Evolutionary conservation across 2,113 vertebrate genomes (phyloP), one percentile per base, ranked within the genome.

Genomic region (Beaufortia kweichowensis): DNA sequence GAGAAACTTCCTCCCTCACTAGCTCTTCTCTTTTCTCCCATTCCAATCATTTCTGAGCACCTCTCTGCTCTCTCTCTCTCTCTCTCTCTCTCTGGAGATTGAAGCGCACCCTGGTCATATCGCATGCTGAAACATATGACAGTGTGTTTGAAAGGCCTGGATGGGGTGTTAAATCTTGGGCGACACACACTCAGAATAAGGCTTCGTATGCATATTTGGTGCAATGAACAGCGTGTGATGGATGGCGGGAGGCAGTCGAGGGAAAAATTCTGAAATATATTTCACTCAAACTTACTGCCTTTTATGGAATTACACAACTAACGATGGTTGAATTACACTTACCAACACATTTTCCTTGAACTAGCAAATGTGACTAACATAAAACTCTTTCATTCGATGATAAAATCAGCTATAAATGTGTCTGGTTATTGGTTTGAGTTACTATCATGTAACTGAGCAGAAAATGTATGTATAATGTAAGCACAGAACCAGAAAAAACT

Each of bases 51-150:
- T 23, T 60, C 29, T 31, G 60, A 78, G 66, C 60, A 70, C 57
- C 66, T 55, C 57, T 63, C 66, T 69, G 48, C 61, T 23, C 66
- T 33, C 28, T 56, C 55, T 68, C 41, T n/a, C 53, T 24, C 53
- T 24, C 19, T 29, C 39, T 56, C 56, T 68, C 65, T 78, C 29
- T 23, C 29, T n/a, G 46, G 56, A 50, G 57, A 71, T 26, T 63
- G 31, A 15, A 78, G 66, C 48, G 76, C 56, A 57, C 68, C 53
- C 31, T 19, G 23, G 60, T 70, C 23, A 3, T 69, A 78, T 29
- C 57, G 61, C 76, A 28, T 61, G 66, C 57, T 24, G 29, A 26
- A 78, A 68, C 76, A 76, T 70, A 70, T 80, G 79, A 59, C 57
- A 68, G 56, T 43, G 46, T 71, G 33, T 43, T 66, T 75, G 43